Evolutionary conservation across 2,888 invertebrate species (phyloP).

Genomic region (Dichetophora obliterata): DNA sequence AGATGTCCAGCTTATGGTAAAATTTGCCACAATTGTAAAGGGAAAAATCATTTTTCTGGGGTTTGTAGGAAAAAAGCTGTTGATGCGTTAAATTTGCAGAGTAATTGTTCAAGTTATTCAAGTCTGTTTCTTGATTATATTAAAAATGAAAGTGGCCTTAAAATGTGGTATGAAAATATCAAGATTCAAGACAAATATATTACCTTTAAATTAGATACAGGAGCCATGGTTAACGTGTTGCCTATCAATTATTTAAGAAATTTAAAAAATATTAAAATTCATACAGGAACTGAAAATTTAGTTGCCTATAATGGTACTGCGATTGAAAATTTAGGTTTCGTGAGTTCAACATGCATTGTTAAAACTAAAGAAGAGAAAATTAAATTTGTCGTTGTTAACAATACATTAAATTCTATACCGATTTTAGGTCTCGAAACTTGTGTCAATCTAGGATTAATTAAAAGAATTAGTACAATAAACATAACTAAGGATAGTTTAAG

Average conservation of each 20-base stretch:
- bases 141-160: slow-evolving; percentile 23
- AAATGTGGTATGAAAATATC: slow-evolving; percentile 31
- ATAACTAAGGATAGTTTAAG: too few relatives aligned
- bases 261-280: slow-evolving; percentile 23
- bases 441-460: background rate
- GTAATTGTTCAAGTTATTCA: too few relatives aligned
- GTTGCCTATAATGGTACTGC: slow-evolving; percentile 38
- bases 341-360: too few relatives aligned
- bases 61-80: too few relatives aligned
- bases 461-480: too few relatives aligned
- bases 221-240: slow-evolving; percentile 7
- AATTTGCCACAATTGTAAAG: slow-evolving; percentile 20
- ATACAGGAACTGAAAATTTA: slow-evolving; percentile 35
- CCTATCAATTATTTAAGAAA: slow-evolving; percentile 13
- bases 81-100: too few relatives aligned
- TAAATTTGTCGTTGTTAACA: too few relatives aligned
- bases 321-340: slow-evolving; percentile 22
- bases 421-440: too few relatives aligned
- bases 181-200: too few relatives aligned
- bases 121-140: slow-evolving; percentile 31
- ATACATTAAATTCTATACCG: too few relatives aligned
- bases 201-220: too few relatives aligned
- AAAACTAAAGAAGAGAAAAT: too few relatives aligned
- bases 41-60: background rate
- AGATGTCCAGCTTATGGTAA: background rate